Percentiles rank a stretch among this genome's conserved stretches.
Conservation (phyloP, 2,888 invertebrate genomes). For the Shargacucullia verbasci region DNA sequence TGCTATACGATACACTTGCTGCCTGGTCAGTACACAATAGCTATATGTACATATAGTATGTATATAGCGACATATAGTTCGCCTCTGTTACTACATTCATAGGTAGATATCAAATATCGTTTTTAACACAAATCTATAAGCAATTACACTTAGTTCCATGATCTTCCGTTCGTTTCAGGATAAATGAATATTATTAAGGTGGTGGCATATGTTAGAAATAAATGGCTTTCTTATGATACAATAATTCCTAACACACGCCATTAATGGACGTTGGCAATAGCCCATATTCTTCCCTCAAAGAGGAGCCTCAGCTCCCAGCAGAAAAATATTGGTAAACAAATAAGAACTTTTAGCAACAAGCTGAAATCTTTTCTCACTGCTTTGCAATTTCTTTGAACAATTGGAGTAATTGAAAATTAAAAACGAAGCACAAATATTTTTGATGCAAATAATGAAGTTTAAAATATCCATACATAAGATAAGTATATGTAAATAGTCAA, state of each 20-base stretch:
- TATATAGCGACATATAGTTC: slow-evolving; percentile 1
- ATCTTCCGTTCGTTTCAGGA: slow-evolving; percentile 38
- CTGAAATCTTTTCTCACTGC: no score
- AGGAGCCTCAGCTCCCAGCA: no score
- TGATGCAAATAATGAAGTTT: no score
- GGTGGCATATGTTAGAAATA: slow-evolving; percentile 12
- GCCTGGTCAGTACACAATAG: slow-evolving; percentile 37
- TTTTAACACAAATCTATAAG: slow-evolving; percentile 37
- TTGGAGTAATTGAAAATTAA: no score
- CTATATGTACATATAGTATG: not conserved
- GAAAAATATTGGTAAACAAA: no score
- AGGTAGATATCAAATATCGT: slow-evolving; percentile 41
- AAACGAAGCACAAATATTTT: no score
- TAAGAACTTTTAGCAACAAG: no score
- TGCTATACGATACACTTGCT: slow-evolving; percentile 61
- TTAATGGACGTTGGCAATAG: no score
- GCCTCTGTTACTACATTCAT: not conserved
- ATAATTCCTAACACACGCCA: no score
- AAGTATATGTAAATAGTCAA: slow-evolving; percentile 60
- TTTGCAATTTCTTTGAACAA: no score
- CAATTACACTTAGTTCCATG: slow-evolving; percentile 27
- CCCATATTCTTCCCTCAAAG: no score
- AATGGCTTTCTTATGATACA: slow-evolving; percentile 34
- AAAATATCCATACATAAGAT: no score
- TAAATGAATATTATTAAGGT: slow-evolving; percentile 55